phyloP scores from a whole-genome alignment of 1,140 invertebrate genomes.

The Cardiocondyla obscurior region DNA sequence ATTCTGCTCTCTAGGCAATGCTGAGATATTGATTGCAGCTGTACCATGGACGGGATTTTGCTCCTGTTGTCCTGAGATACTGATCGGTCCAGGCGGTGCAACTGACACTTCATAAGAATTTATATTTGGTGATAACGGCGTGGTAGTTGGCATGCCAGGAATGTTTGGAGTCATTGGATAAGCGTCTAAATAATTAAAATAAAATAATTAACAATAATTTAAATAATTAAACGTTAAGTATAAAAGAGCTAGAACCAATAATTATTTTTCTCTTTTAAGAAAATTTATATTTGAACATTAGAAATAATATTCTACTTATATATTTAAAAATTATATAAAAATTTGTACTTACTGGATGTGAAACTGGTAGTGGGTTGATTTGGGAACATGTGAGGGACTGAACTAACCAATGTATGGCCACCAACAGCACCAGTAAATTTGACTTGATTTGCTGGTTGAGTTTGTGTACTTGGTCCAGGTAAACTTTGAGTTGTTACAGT shows the following conservation, averaged over 20 bases:
- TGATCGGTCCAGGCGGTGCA: slow-evolving; percentile 36
- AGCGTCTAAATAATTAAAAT: slow-evolving; percentile 47
- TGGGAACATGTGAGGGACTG: slow-evolving; percentile 73
- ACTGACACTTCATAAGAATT: slow-evolving; percentile 7
- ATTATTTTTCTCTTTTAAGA: neutral
- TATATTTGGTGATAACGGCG: slow-evolving; percentile 76
- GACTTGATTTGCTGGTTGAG: slow-evolving; percentile 43
- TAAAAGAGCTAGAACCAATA: neutral
- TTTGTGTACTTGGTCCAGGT: slow-evolving; percentile 28
- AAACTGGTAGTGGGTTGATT: slow-evolving; percentile 68
- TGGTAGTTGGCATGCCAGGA: slow-evolving; percentile 86
- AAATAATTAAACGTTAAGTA: neutral
- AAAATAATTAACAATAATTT: neutral
- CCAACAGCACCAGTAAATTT: slow-evolving; percentile 66
- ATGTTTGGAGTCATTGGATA: slow-evolving; percentile 82
- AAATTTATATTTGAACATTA: neutral
- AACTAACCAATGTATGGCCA: slow-evolving; percentile 68
- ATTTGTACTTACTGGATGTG: slow-evolving; percentile 68
- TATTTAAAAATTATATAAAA: neutral
- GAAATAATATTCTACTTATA: neutral
- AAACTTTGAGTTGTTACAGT: slow-evolving; percentile 24
- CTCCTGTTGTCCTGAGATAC: slow-evolving; percentile 23
- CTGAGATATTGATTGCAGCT: neutral
- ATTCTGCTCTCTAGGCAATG: slow-evolving; percentile 26
- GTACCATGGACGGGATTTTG: slow-evolving; percentile 14